Base-by-base conservation (phyloP, 2,888 invertebrate genomes). In the Sycophila texana region DNA sequence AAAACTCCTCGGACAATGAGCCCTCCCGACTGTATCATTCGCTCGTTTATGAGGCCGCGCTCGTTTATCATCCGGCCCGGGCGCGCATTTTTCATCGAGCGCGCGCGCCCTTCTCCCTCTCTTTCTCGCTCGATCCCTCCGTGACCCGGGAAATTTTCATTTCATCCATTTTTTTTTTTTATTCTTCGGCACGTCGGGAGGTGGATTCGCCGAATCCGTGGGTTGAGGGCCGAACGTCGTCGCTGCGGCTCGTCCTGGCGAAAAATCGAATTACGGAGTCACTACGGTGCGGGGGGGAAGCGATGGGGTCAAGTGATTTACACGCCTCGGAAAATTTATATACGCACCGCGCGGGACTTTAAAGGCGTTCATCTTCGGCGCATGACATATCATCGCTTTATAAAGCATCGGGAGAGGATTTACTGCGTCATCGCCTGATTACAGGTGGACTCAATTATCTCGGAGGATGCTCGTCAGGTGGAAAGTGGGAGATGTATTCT, bases 21-120 rank as follows among this genome's bases (percentile, higher is more conserved):
- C 83, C 76, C 49, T 53, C 81, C 81, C 80, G 86, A 87, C 87
- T 88, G 87, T 88, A 88, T 89, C 89, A 88, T 89, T 89, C 84
- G 85, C 83, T 88, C 88, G 87, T 89, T 89, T 86, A 89, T 88
- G 63, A 63, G 18, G 39, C n/a, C 18, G 18, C 16, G 86, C 84
- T 88, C 89, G 87, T 89, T 89, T 86, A 89, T 89, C 89, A 88
- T 88, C 86, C 82, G 76, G 77, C 81, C 67, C 77, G 61, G 20
- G 14, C 18, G 47, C 75, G 83, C 84, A 86, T 86, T 88, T 89
- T 87, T 88, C 88, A 87, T 86, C 86, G 80, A 73, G 12, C 30
- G 30, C n/a, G 16, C 30, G 2, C 82, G 65, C 55, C 55, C 22
- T 47, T 14, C 22, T 30, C 26, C 10, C 30, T 7, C 47, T n/a